These are phyloP conservation scores for Lepus americanus DNA, from an alignment of 2,113 vertebrate species.

Conservation along the genomic window DNA sequence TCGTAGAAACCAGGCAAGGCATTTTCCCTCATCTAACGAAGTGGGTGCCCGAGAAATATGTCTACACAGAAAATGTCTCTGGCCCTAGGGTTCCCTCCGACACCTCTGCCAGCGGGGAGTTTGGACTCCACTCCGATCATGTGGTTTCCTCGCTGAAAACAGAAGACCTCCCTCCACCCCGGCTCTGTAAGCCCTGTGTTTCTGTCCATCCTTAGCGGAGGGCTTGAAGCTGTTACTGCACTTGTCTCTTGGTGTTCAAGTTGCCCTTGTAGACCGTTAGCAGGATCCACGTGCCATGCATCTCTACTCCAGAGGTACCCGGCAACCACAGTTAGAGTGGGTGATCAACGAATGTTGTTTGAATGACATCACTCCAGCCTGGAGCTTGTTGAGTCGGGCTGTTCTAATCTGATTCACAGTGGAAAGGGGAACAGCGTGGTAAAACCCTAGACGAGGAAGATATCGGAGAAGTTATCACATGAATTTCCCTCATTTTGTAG, in stretches of 20 bases:
- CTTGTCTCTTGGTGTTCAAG: constrained; percentile 16
- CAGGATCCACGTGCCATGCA: neutral
- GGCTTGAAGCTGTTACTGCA: neutral
- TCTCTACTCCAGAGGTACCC: neutral
- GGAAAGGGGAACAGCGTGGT: constrained; percentile 3
- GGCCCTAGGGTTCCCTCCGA: neutral
- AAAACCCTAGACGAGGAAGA: constrained; percentile 2
- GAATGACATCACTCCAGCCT: neutral
- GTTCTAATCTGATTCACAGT: constrained; percentile 24
- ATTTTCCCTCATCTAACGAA: neutral
- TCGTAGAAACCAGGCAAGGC: neutral
- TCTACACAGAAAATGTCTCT: neutral
- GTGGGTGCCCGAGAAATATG: neutral
- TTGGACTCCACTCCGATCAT: neutral
- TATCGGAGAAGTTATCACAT: neutral
- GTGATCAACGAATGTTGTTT: neutral
- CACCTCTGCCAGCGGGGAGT: neutral
- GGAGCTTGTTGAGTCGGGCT: neutral
- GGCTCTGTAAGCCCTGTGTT: neutral
- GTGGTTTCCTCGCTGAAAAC: constrained; percentile 34
- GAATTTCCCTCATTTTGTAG: constrained; percentile 21
- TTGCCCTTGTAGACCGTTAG: constrained; percentile 1
- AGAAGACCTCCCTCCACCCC: neutral
- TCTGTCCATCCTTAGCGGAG: neutral
- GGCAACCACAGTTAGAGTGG: neutral